Conservation (phyloP, 2,113 vertebrate genomes). For the Zootoca vivipara region DNA sequence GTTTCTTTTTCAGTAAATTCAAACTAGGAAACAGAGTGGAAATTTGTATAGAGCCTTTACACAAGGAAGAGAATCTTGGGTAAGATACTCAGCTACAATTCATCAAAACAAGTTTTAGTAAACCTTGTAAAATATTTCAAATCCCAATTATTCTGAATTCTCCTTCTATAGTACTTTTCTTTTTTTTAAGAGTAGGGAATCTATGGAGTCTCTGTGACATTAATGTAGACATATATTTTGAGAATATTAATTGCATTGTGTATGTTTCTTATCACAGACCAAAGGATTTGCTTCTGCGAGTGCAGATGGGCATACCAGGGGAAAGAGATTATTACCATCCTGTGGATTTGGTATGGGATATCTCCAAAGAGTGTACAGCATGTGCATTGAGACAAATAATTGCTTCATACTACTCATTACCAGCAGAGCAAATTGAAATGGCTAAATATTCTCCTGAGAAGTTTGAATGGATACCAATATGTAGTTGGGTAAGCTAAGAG, state of each 20-base stretch:
- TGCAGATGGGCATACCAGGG: slow-evolving; percentile 85
- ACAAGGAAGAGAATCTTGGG: slow-evolving; percentile 86
- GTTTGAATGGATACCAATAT: slow-evolving; percentile 88
- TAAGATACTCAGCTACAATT: slow-evolving; percentile 60
- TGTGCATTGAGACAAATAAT: slow-evolving; percentile 81
- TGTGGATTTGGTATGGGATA: slow-evolving; percentile 88
- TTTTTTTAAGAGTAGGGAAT: background rate
- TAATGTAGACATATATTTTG: background rate
- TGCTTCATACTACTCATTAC: slow-evolving; percentile 81
- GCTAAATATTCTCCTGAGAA: slow-evolving; percentile 91
- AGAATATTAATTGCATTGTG: background rate
- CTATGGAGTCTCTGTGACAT: background rate
- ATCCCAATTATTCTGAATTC: background rate
- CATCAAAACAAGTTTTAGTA: background rate
- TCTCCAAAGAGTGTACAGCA: slow-evolving; percentile 78
- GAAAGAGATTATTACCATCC: slow-evolving; percentile 77
- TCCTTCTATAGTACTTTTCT: background rate
- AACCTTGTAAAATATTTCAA: background rate
- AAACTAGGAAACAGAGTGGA: slow-evolving; percentile 74
- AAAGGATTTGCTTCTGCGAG: slow-evolving; percentile 84
- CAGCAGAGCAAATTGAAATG: slow-evolving; percentile 85
- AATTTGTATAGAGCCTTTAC: slow-evolving; percentile 86
- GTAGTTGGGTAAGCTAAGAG: slow-evolving; percentile 85
- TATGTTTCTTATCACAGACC: slow-evolving; percentile 69
- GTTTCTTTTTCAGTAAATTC: slow-evolving; percentile 68